Conservation (phyloP, 2,113 vertebrate genomes). For the Cephalopholis sonnerati region DNA sequence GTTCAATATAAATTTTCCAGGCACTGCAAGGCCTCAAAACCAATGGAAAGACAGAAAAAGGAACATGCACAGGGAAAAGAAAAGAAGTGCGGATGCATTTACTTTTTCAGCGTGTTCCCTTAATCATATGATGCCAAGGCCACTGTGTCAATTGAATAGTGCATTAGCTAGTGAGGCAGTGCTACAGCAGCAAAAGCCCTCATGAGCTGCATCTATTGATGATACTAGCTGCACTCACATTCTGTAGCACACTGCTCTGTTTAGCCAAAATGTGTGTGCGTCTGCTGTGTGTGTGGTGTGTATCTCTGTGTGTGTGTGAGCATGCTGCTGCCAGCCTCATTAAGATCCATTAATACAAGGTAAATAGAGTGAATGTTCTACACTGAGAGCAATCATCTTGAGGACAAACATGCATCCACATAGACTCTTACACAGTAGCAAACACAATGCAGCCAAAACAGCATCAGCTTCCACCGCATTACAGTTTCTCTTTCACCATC, state of each 20-base stretch:
- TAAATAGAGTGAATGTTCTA: conserved; percentile 44
- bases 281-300: conserved; percentile 3
- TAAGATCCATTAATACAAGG: conserved; percentile 49
- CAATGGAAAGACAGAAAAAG: neutral
- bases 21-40: neutral
- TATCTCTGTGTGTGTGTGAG: neutral
- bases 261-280: conserved; percentile 9
- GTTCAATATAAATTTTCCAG: too few relatives aligned
- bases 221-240: conserved; percentile 43
- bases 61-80: neutral
- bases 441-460: conserved; percentile 27
- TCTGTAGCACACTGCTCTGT: conserved; percentile 12
- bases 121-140: conserved; percentile 25
- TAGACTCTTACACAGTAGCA: neutral
- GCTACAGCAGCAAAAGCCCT: conserved; percentile 32
- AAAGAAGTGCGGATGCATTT: conserved; percentile 8
- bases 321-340: conserved; percentile 42
- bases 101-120: neutral
- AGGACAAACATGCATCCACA: conserved; percentile 34
- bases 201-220: conserved; percentile 40
- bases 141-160: conserved; percentile 37
- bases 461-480: conserved; percentile 14
- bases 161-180: conserved; percentile 19
- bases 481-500: conserved; percentile 7
- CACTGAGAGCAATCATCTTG: conserved; percentile 35